phyloP scores from a whole-genome alignment of 2,113 vertebrate genomes.

The Clinocottus analis region DNA sequence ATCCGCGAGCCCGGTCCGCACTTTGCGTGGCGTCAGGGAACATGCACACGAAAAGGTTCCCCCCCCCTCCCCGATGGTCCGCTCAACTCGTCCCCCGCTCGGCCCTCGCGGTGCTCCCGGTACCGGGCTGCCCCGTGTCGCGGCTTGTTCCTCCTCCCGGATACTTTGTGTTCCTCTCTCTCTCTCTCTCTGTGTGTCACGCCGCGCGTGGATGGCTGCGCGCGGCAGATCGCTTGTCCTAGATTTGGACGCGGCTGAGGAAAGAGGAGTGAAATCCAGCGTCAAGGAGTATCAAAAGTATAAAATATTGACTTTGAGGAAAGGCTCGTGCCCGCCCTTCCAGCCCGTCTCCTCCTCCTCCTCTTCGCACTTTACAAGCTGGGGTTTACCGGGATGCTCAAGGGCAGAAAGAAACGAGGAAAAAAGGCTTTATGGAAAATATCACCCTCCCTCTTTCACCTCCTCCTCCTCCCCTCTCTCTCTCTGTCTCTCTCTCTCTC shows the following conservation, averaged over 20 bases:
- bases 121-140: conserved; percentile 48
- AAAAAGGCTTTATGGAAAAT: conserved; percentile 85
- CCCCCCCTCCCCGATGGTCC: conserved; percentile 42
- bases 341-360: conserved; percentile 46
- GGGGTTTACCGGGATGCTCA: conserved; percentile 84
- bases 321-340: conserved; percentile 71
- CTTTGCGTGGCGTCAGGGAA: conserved; percentile 46
- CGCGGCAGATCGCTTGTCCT: conserved; percentile 72
- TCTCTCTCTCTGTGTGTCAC: conserved; percentile 29
- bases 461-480: conserved; percentile 30
- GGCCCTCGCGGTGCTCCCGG: conserved; percentile 67
- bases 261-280: conserved; percentile 68
- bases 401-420: conserved; percentile 85
- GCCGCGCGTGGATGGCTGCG: conserved; percentile 67
- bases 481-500: conserved; percentile 61
- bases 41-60: conserved; percentile 16
- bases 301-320: conserved; percentile 81
- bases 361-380: conserved; percentile 80
- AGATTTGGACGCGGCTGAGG: conserved; percentile 66
- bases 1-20: conserved; percentile 55
- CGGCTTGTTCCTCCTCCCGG: conserved; percentile 64
- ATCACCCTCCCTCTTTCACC: conserved; percentile 73
- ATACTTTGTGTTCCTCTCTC: conserved; percentile 53
- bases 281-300: conserved; percentile 79
- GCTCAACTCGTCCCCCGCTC: conserved; percentile 45